Evolutionary conservation across 2,113 vertebrate genomes (phyloP).

Genomic region (Thamnaconus septentrionalis): DNA sequence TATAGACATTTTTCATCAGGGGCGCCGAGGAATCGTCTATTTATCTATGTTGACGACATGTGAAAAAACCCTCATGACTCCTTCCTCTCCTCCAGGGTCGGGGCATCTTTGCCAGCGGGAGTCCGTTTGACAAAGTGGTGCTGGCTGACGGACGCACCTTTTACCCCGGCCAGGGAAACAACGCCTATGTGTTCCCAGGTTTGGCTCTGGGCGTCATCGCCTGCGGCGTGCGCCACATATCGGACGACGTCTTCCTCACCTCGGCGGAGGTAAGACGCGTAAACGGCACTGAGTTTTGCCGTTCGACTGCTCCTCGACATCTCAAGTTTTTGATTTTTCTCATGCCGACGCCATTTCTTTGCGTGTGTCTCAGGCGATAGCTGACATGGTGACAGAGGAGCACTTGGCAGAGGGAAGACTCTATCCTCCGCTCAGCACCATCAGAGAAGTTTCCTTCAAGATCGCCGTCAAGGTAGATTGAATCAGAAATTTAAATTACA

Average conservation of each 20-base stretch:
- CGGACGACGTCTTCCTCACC: conserved; percentile 92
- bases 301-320: background rate
- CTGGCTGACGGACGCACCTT: conserved; percentile 87
- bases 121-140: conserved; percentile 89
- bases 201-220: conserved; percentile 91
- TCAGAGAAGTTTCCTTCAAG: conserved; percentile 94
- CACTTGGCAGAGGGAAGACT: conserved; percentile 90
- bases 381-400: conserved; percentile 89
- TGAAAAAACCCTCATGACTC: background rate
- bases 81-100: conserved; percentile 78
- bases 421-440: conserved; percentile 89
- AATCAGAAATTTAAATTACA: background rate
- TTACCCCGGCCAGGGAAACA: conserved; percentile 96
- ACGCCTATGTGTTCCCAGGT: conserved; percentile 94
- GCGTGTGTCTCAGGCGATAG: conserved; percentile 79
- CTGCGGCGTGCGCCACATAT: conserved; percentile 89
- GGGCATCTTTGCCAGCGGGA: conserved; percentile 95
- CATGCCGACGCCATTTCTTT: background rate
- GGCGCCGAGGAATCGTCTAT: too few species aligned
- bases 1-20: background rate
- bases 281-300: background rate
- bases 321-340: background rate
- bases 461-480: conserved; percentile 88
- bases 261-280: conserved; percentile 86
- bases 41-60: too few species aligned